Conservation (phyloP, 1,140 invertebrate species). For the Trichonephila inaurata region DNA sequence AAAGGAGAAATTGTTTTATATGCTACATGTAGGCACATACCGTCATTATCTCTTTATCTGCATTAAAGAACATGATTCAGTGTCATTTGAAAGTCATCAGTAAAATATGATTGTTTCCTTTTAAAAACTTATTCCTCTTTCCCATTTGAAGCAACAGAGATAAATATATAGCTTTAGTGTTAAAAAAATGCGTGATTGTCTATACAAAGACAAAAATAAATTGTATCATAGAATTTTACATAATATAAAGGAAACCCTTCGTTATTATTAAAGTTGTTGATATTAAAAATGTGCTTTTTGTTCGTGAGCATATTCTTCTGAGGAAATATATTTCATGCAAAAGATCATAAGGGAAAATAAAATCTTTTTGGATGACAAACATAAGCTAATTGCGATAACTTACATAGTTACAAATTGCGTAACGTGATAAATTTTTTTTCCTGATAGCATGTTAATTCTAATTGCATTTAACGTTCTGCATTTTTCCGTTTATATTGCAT, state of each 20-base stretch:
- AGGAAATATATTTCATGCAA: neutral
- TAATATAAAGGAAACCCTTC: neutral
- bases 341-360: neutral
- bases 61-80: neutral
- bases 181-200: neutral
- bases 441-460: neutral
- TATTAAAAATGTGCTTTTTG: neutral
- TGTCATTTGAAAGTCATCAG: neutral
- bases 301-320: neutral
- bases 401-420: neutral
- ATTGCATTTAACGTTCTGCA: too few relatives aligned
- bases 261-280: neutral
- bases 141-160: neutral
- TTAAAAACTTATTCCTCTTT: neutral
- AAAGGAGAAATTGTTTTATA: too few relatives aligned
- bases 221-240: neutral
- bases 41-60: neutral
- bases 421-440: neutral
- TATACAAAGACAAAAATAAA: neutral
- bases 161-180: neutral
- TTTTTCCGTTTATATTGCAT: too few relatives aligned
- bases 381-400: neutral
- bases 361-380: neutral
- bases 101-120: neutral
- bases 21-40: too few relatives aligned